phyloP scores from a whole-genome alignment of 2,113 vertebrate species.

The Fukomys damarensis region DNA sequence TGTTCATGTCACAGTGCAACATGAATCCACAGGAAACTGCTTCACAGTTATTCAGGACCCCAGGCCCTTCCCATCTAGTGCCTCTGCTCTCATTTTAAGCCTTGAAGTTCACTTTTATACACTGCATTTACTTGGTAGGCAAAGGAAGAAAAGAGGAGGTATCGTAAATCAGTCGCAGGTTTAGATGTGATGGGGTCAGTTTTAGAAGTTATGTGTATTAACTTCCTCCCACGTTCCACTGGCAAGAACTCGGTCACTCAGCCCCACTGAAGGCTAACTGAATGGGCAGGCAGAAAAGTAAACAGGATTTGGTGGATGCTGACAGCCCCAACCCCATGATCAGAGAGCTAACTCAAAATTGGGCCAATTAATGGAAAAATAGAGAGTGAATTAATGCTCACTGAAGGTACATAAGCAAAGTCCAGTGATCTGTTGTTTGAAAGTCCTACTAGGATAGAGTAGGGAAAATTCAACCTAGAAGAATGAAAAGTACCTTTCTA shows the following conservation, averaged over 20 bases:
- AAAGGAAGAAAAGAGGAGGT: not conserved
- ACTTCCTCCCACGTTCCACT: not conserved
- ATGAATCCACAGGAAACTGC: not conserved
- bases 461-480: not conserved
- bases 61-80: not conserved
- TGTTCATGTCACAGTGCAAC: not conserved
- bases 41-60: not conserved
- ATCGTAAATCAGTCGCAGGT: slow-evolving; percentile 7
- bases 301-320: not conserved
- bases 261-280: not conserved
- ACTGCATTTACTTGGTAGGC: not conserved
- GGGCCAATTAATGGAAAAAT: slow-evolving; percentile 2
- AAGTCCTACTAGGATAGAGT: not conserved
- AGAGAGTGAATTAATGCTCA: not conserved
- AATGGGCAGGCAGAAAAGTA: not conserved
- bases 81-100: not conserved
- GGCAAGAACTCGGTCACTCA: slow-evolving; percentile 5
- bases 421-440: slow-evolving; percentile 4
- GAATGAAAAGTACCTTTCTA: slow-evolving; percentile 40
- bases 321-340: not conserved
- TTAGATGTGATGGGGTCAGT: no score
- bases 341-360: slow-evolving; percentile 27
- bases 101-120: not conserved
- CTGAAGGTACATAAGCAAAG: not conserved
- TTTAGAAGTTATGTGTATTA: not conserved